Base-by-base conservation (phyloP, 2,797 vertebrate genomes). In the Enoplosus armatus region DNA sequence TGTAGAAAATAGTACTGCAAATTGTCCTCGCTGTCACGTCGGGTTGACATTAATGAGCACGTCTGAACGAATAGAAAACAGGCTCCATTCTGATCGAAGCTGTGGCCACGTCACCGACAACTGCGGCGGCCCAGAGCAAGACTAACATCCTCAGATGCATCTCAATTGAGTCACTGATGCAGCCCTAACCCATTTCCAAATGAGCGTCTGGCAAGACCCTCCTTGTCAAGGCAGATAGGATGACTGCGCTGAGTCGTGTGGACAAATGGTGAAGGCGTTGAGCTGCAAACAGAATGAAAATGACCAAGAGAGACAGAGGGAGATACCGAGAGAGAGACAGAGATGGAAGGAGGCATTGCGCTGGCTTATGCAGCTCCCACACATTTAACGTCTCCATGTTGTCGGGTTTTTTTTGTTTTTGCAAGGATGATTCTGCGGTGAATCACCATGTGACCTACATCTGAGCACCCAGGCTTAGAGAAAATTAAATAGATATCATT, bases 361-460 rank as follows among this genome's bases (percentile, higher is more conserved):
- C 68, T 35, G 80, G 70, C 77, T 80, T 47, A 39, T 70, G 65
- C 76, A 80, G 80, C 89, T 82, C 85, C 79, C 80, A 79, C 86
- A 70, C 83, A 80, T 65, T 76, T 63, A 48, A 58, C 14, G 20
- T 92, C 80, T 81, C 82, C 60, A 48, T 71, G 51, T 85, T 89
- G 85, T 83, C 54, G 1, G 31, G 31, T 77, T 43, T 55, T 24
- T 20, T 56, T 80, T 86, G 47, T 76, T 90, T 90, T 84, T 86
- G 76, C 72, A 66, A 78, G 72, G 74, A 79, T 82, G 85, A 79
- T 78, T 89, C 65, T 76, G 50, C 18, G 1, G 80, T 90, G 88
- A 93, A 90, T 92, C 87, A 91, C 76, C 60, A 56, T 62, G 77
- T 90, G 91, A 91, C 91, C 91, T 87, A 91, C 81, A 92, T 92